Evolutionary conservation across 2,797 vertebrate species (phyloP), one percentile per base, ranked within the genome.

Genomic region (Arctocebus calabarensis): DNA sequence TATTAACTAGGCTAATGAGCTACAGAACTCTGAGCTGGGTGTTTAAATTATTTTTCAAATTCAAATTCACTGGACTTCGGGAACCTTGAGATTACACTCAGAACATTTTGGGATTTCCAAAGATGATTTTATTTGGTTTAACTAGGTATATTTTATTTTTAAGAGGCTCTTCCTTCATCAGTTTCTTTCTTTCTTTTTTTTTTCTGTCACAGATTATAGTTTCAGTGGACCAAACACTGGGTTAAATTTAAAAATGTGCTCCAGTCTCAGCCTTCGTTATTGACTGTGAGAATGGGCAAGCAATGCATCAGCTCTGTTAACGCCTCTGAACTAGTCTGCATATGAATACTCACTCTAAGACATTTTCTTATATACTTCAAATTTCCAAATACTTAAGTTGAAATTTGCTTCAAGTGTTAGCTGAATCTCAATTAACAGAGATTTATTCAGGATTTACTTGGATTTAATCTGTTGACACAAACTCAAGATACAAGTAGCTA

Each of bases 1-100:
- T 90, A 16, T 52, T 94, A 82, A 62, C 55, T 61, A 43, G 59
- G 40, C 59, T 84, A 85, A 59, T 89, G 79, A 77, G 43, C 29
- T 45, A 20, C n/a, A 66, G 55, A 71, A 77, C 85, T 92, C 84
- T 84, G 55, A 96, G 40, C 77, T 52, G 70, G n/a, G 4, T 75
- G 29, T 87, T 84, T 84, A 92, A 79, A 68, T 91, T 94, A 74
- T 92, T 96, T 93, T 90, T 90, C 32, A 75, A 85, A 52, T 88
- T 94, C 81, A 88, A 57, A 90, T 94, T 82, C 79, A 71, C 52
- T 84, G 78, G 94, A 59, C 20, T 84, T 83, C 43, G 34, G 37
- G 88, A 92, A 37, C 93, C 40, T 74, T 74, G 45, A 85, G 84
- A 14, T 93, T 94, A 79, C 23, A 75, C 70, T 91, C 40, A 84